phyloP scores from a whole-genome alignment of 2,797 vertebrate genomes.

The Chaetophractus vellerosus region DNA sequence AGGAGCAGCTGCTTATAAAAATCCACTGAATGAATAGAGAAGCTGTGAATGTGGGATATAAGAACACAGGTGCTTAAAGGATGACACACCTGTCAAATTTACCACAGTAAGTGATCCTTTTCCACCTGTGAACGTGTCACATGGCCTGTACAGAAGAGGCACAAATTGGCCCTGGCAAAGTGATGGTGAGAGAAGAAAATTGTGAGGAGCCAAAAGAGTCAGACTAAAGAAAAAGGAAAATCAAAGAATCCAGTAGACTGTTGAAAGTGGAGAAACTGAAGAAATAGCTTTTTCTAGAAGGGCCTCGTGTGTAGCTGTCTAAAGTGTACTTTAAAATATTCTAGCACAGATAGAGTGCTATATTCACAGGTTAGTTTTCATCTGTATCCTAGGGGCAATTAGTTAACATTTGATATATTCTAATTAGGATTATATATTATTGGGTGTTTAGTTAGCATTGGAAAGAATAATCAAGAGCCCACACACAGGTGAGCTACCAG shows the following conservation, averaged over 20 bases:
- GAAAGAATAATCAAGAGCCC: neutral
- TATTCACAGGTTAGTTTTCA: neutral
- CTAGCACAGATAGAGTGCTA: neutral
- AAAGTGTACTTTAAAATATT: neutral
- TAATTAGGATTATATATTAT: neutral
- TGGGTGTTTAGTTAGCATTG: neutral
- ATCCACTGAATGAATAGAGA: neutral
- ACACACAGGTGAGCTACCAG: neutral
- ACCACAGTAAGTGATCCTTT: neutral
- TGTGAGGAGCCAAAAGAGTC: neutral
- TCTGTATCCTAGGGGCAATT: neutral
- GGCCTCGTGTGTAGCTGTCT: neutral
- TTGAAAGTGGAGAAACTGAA: slow-evolving; percentile 5
- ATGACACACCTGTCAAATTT: neutral
- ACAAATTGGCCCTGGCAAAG: neutral
- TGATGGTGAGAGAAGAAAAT: neutral
- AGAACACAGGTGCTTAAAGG: neutral
- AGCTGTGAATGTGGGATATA: neutral
- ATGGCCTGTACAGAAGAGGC: neutral
- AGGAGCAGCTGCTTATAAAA: neutral
- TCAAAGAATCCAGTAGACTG: neutral
- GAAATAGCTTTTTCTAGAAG: neutral
- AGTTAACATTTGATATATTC: neutral
- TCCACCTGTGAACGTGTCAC: neutral
- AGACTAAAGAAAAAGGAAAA: neutral